phyloP scores from a whole-genome alignment of 2,113 vertebrate genomes.

The Benitochromis conjunctus region DNA sequence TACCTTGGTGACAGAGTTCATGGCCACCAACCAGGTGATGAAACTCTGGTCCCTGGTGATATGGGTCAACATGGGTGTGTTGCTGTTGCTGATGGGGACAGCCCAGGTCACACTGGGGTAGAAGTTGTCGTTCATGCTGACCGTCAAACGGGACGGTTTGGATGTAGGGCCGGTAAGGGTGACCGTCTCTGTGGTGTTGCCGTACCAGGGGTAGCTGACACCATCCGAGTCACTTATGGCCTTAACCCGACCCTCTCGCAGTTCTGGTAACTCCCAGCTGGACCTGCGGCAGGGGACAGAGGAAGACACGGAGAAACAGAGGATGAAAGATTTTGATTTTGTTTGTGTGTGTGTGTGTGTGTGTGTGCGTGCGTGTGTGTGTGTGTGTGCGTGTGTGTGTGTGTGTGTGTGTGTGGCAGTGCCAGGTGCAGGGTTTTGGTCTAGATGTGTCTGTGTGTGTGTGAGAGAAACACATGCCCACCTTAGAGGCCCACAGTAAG shows the following conservation, averaged over 20 bases:
- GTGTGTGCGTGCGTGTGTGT: neutral
- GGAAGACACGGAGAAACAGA: neutral
- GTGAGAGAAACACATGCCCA: neutral
- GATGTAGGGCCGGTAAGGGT: constrained; percentile 90
- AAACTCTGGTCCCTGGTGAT: constrained; percentile 99
- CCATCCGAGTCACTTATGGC: constrained; percentile 98
- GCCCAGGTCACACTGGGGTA: constrained; percentile 99
- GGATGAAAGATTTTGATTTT: neutral
- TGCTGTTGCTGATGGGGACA: constrained; percentile 96
- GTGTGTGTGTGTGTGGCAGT: neutral
- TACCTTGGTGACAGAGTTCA: constrained; percentile 88
- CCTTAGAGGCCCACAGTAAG: neutral
- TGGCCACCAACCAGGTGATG: constrained; percentile 98
- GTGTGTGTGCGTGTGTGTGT: too few relatives aligned
- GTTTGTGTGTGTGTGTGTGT: neutral
- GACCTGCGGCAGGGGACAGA: constrained; percentile 75
- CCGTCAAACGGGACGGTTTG: constrained; percentile 91
- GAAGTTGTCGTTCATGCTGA: constrained; percentile 99
- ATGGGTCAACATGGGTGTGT: constrained; percentile 90
- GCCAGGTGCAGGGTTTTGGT: neutral
- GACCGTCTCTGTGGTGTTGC: constrained; percentile 97
- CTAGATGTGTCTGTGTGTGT: neutral
- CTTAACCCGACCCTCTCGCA: constrained; percentile 92
- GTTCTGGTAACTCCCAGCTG: constrained; percentile 96
- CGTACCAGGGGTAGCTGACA: constrained; percentile 98